Evolutionary conservation across 2,797 vertebrate species (phyloP).

Genomic region (Premnoplex brunnescens): DNA sequence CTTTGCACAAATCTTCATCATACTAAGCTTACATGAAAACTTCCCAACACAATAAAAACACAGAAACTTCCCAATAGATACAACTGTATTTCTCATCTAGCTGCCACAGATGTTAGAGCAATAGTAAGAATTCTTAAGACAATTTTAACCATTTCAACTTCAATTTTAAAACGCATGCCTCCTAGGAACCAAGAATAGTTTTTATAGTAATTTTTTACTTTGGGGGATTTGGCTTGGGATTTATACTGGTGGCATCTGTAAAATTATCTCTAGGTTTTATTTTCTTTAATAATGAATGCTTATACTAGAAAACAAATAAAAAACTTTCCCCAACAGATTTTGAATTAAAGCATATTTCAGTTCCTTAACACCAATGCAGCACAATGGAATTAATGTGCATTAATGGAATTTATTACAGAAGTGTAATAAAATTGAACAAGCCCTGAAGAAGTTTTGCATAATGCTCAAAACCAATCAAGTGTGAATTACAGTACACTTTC

Average conservation of each 20-base stretch:
- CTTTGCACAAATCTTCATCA: background rate
- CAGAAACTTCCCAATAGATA: background rate
- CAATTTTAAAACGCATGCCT: background rate
- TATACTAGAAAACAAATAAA: background rate
- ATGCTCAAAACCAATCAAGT: background rate
- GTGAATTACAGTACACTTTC: background rate
- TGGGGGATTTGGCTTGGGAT: background rate
- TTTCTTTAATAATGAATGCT: background rate
- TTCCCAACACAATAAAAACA: background rate
- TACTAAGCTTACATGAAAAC: background rate
- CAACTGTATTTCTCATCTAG: background rate
- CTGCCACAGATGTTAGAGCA: background rate
- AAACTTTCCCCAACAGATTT: background rate
- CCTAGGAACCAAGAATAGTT: fast-evolving
- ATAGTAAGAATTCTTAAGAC: background rate
- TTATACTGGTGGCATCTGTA: background rate
- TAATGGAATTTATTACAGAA: background rate
- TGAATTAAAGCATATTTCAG: background rate
- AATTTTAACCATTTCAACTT: background rate
- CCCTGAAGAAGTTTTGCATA: background rate
- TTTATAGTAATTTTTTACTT: background rate
- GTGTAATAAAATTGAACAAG: background rate
- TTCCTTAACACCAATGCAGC: background rate
- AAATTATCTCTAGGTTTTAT: background rate
- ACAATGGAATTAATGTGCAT: background rate